Evolutionary conservation across 2,888 invertebrate species (phyloP), one percentile per base, ranked within the genome.

Genomic region (Desoria tigrina): DNA sequence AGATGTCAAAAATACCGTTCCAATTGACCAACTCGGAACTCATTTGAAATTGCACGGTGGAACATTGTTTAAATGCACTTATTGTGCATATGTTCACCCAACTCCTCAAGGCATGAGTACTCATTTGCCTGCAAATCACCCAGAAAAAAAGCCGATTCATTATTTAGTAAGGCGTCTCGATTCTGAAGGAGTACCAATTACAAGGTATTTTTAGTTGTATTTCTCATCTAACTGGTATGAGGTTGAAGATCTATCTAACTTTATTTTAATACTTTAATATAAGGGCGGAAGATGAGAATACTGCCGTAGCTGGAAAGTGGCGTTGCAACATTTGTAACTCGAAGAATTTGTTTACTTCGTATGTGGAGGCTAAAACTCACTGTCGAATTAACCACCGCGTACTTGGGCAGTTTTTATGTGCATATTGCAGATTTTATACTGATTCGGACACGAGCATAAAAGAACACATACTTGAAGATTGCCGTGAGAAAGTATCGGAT

Each of bases 31-130:
- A 68, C 84, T 91, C 63, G 79, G 88, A 14, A 82, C 84, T 56
- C 93, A 93, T 80, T 82, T 92, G 66, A 86, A 87, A 77, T 85
- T 88, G 81, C 92, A 93, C 80, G 90, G 89, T 71, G 81, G 83
- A 6, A 84, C 84, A 65, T 80, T 93, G 39, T 90, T 86, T 79
- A 88, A 87, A 74, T 93, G 92, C 79, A 84, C 86, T 0, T 81
- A 83, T 67, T 92, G 92, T 77, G 78, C 82, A 39, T 87, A 86
- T 78, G 83, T 87, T 72, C 87, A 89, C 78, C 84, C 85, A 77
- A 84, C 84, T 72, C 79, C 81, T 77, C 80, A 80, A 54, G 80
- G 85, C 7, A 83, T 90, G 2, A 90, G 90, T 67, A 84, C 85
- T 27, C 92, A 92, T 78, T 77, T 86, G 1, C 69, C 79, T 0